Evolutionary conservation across 2,888 invertebrate genomes (phyloP).

Genomic region (Drosophila ustulata): DNA sequence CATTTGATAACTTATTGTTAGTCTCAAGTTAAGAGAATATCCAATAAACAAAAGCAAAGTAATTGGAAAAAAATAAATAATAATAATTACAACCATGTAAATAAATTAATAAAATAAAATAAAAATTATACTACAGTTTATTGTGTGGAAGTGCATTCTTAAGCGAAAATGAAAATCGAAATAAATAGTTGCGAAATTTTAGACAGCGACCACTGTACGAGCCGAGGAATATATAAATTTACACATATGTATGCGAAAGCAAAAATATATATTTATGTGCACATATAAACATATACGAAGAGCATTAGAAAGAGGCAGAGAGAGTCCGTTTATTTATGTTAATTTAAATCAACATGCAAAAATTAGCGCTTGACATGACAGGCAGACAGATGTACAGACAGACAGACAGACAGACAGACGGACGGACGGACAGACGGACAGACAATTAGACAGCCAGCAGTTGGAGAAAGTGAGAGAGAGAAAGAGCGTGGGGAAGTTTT

Average conservation of each 20-base stretch:
- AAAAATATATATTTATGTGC: conserved; percentile 1
- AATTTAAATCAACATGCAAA: conserved; percentile 77
- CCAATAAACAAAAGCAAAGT: no score
- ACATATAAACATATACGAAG: background rate
- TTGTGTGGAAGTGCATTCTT: no score
- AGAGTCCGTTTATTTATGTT: conserved; percentile 69
- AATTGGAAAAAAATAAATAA: no score
- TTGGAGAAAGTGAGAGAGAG: conserved; percentile 1
- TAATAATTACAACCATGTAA: no score
- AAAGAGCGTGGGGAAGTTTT: background rate
- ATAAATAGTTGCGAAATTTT: background rate
- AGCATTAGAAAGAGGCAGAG: background rate
- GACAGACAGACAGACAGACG: conserved; percentile 10
- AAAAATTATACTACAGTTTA: no score
- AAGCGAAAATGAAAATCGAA: no score
- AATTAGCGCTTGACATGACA: conserved; percentile 66
- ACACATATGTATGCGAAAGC: background rate
- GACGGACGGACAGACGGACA: conserved; percentile 10
- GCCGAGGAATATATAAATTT: background rate
- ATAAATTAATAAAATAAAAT: no score
- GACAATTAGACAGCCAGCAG: background rate
- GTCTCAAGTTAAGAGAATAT: no score
- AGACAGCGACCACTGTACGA: background rate
- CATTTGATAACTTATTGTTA: no score
- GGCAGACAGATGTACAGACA: conserved; percentile 6